These are phyloP conservation scores for Hydrolagus colliei DNA, from an alignment of 2,797 vertebrate species.

Conservation along the genomic window DNA sequence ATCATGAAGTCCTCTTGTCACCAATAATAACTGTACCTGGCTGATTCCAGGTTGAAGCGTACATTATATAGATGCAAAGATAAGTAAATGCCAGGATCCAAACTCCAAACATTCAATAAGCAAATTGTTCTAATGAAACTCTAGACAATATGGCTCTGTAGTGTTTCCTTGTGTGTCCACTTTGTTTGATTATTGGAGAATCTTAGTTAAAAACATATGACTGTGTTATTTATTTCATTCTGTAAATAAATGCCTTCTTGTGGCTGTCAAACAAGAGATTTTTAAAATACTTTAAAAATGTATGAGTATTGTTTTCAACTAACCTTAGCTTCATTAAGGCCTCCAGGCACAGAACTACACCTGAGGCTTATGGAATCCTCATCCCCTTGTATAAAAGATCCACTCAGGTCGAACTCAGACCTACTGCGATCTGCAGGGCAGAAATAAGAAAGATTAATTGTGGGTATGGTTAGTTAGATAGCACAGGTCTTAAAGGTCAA, in stretches of 20 bases:
- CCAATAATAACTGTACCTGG: neutral
- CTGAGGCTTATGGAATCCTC: constrained; percentile 67
- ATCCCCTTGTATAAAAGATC: constrained; percentile 62
- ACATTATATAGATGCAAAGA: neutral
- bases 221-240: neutral
- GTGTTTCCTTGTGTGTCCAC: neutral
- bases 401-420: constrained; percentile 82
- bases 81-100: neutral
- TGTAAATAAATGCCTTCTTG: neutral
- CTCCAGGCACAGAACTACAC: constrained; percentile 77
- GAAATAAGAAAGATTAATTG: constrained; percentile 38
- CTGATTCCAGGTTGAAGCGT: neutral
- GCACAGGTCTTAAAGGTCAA: too few species aligned
- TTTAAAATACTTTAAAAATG: neutral
- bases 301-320: constrained; percentile 43
- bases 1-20: neutral
- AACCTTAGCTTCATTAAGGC: constrained; percentile 71
- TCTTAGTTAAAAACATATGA: neutral
- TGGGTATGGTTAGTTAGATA: neutral
- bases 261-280: neutral
- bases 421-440: constrained; percentile 68
- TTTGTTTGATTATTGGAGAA: neutral
- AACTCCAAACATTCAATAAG: neutral
- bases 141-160: too few species aligned
- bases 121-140: too few species aligned